These are phyloP conservation scores for Cantharis lateralis DNA, from an alignment of 2,888 invertebrate species.

Conservation along the genomic window DNA sequence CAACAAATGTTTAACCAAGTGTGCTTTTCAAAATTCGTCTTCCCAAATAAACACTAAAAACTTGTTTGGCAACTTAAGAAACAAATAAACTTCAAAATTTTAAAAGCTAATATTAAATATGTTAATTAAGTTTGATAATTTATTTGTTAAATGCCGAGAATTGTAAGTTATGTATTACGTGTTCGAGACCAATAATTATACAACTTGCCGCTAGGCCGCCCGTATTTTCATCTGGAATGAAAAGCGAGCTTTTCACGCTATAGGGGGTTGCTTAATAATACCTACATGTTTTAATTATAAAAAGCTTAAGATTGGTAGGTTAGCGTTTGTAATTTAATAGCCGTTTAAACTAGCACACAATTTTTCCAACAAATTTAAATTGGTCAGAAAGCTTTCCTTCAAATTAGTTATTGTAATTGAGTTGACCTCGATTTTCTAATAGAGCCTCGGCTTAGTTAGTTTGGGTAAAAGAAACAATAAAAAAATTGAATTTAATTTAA, in stretches of 20 bases:
- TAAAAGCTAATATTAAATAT: constrained; percentile 30
- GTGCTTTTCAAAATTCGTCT: too few relatives aligned
- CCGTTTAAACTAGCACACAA: neutral
- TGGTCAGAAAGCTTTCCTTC: neutral
- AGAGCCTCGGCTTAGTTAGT: too few relatives aligned
- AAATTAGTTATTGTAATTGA: neutral
- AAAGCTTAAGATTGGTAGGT: constrained; percentile 4
- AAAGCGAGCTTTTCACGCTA: constrained; percentile 28
- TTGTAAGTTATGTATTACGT: constrained; percentile 35
- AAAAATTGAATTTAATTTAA: too few relatives aligned
- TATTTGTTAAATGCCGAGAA: constrained; percentile 34
- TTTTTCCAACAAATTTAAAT: neutral
- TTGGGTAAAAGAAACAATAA: too few relatives aligned
- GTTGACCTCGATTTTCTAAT: neutral
- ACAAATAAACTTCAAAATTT: neutral
- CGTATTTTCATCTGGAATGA: constrained; percentile 24
- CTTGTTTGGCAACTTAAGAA: neutral
- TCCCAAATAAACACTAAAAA: neutral
- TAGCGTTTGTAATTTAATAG: neutral
- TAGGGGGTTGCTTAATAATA: constrained; percentile 17
- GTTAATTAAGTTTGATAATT: constrained; percentile 34
- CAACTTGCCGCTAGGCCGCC: constrained; percentile 19
- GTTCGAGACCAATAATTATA: constrained; percentile 35
- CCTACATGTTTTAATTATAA: constrained; percentile 26
- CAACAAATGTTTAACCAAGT: too few relatives aligned